Evolutionary conservation across 2,113 vertebrate genomes (phyloP), one percentile per base, ranked within the genome.

Genomic region (Mionectes macconnelli): DNA sequence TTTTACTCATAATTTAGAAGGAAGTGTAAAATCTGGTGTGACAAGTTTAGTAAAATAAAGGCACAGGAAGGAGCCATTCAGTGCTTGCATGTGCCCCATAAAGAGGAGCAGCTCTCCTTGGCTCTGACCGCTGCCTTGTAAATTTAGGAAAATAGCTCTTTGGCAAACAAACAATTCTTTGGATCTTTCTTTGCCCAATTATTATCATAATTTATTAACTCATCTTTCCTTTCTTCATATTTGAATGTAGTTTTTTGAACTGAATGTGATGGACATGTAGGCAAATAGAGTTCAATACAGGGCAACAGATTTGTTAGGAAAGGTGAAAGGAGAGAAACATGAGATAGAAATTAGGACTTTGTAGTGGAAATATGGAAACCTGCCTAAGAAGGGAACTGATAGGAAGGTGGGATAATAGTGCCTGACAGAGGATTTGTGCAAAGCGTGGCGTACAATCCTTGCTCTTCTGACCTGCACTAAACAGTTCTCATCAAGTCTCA

Each of bases 1-100:
- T 96, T 95, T 92, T 94, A 45, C 70, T 96, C 45, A 13, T 94
- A 87, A 91, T 94, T 96, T 73, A 85, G 69, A 62, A 93, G 91
- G 91, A 96, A 95, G 87, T 93, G 78, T 93, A 95, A 96, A 96
- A 96, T 94, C 93, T 97, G 84, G 87, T 95, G 91, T 83, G 91
- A 93, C 93, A 91, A 91, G 89, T 91, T 96, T 17, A 91, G 93
- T 94, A 83, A 94, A 95, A 96, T 87, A 79, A 66, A 87, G 74
- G 74, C 84, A 47, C 52, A 75, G 95, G 90, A 91, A 94, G 70
- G 87, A 82, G n/a, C 70, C 27, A 1, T 75, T 89, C 42, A 33
- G 5, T 33, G 60, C 84, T 84, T 45, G 2, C 13, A 17, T 69
- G 63, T 12, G 19, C 62, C 57, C 56, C 49, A 8, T 50, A 56